Conservation (phyloP, 2,113 vertebrate genomes). For the Crocuta crocuta region DNA sequence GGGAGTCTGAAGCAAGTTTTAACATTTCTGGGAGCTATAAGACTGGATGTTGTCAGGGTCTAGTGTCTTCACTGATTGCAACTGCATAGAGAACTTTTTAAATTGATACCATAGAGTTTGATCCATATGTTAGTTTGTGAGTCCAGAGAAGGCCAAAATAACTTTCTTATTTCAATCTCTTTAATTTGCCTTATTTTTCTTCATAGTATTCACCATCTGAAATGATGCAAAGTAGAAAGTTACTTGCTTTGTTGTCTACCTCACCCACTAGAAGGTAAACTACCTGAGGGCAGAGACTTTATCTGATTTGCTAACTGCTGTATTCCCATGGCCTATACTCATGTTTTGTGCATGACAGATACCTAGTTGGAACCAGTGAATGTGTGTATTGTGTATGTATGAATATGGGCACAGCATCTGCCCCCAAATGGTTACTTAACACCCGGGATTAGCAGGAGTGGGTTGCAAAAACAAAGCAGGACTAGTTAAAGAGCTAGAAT, state of each 20-base stretch:
- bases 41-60: background rate
- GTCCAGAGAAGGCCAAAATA: background rate
- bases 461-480: background rate
- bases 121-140: background rate
- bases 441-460: background rate
- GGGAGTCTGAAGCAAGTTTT: background rate
- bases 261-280: background rate
- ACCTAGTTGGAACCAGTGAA: background rate
- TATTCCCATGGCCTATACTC: background rate
- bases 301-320: background rate
- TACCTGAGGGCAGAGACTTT: background rate
- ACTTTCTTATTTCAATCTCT: background rate
- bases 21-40: background rate
- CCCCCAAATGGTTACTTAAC: background rate
- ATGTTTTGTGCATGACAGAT: background rate
- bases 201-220: background rate
- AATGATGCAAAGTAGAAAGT: background rate
- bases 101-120: background rate
- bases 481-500: background rate
- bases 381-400: rapidly evolving
- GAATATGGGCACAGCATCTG: background rate
- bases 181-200: background rate
- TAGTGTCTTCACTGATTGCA: background rate
- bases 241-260: background rate
- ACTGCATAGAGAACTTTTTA: background rate